Evolutionary conservation across 2,113 vertebrate species (phyloP).

Genomic region (Notothenia rossii): DNA sequence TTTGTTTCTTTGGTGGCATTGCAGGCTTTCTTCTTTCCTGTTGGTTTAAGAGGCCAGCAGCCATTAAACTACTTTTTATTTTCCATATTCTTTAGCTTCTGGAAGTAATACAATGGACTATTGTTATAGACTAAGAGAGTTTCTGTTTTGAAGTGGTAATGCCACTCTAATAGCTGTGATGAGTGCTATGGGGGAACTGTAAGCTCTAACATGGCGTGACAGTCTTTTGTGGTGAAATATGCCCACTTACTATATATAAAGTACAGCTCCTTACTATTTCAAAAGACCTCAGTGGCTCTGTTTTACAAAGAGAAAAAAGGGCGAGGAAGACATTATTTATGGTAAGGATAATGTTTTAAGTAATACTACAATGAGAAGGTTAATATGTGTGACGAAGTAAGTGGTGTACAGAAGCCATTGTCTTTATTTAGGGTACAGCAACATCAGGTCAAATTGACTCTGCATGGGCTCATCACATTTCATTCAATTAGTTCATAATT

Average conservation of each 20-base stretch:
- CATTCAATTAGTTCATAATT: neutral
- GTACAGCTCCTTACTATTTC: conserved; percentile 49
- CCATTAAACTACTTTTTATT: conserved; percentile 40
- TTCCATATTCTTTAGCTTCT: conserved; percentile 60
- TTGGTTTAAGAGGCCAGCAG: conserved; percentile 31
- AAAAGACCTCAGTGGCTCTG: conserved; percentile 47
- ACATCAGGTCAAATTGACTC: neutral
- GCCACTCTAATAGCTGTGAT: conserved; percentile 76
- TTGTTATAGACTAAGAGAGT: conserved; percentile 61
- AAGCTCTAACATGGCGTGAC: conserved; percentile 73
- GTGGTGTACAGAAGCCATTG: neutral
- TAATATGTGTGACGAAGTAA: conserved; percentile 30
- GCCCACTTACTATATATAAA: conserved; percentile 66
- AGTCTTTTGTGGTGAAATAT: conserved; percentile 75
- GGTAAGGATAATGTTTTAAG: conserved; percentile 27
- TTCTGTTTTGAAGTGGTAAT: conserved; percentile 83
- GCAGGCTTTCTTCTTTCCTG: neutral
- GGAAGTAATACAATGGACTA: conserved; percentile 63
- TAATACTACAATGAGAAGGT: conserved; percentile 25
- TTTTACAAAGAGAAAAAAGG: conserved; percentile 41
- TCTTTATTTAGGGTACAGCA: neutral
- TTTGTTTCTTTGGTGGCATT: neutral
- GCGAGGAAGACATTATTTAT: conserved; percentile 33
- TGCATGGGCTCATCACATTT: neutral
- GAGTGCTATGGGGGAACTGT: conserved; percentile 72